Conservation (phyloP, 2,113 vertebrate genomes). For the Nestor notabilis region DNA sequence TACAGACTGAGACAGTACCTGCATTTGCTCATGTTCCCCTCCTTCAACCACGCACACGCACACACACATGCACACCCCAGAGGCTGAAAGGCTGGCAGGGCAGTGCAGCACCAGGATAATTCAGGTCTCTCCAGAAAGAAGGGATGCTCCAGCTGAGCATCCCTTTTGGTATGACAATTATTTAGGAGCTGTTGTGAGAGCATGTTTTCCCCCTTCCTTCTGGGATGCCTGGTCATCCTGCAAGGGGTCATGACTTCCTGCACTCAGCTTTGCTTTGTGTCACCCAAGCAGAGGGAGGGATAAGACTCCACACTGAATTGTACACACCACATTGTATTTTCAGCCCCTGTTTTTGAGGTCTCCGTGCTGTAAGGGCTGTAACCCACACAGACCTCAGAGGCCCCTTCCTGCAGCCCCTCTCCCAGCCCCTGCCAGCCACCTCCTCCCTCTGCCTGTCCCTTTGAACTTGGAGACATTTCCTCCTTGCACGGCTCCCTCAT, state of each 20-base stretch:
- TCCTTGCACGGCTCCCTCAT: slow-evolving; percentile 21
- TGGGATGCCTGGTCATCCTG: not conserved
- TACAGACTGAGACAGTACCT: not conserved
- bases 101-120: not conserved
- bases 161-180: not conserved
- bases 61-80: fast-evolving
- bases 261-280: not conserved
- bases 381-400: not conserved
- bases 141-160: not conserved
- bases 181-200: not conserved
- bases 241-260: not conserved
- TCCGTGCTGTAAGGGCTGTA: not conserved
- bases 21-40: not conserved
- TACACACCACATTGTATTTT: not conserved
- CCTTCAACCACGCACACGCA: not conserved
- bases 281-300: not conserved
- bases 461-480: slow-evolving; percentile 63
- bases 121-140: not conserved
- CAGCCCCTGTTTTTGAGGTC: not conserved
- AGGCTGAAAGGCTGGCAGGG: not conserved
- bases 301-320: not conserved
- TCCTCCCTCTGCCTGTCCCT: not conserved
- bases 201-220: not conserved
- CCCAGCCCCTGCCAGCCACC: not conserved
- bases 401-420: slow-evolving; percentile 9